Base-by-base conservation (phyloP, 2,113 vertebrate genomes). In the Xerus inauris region DNA sequence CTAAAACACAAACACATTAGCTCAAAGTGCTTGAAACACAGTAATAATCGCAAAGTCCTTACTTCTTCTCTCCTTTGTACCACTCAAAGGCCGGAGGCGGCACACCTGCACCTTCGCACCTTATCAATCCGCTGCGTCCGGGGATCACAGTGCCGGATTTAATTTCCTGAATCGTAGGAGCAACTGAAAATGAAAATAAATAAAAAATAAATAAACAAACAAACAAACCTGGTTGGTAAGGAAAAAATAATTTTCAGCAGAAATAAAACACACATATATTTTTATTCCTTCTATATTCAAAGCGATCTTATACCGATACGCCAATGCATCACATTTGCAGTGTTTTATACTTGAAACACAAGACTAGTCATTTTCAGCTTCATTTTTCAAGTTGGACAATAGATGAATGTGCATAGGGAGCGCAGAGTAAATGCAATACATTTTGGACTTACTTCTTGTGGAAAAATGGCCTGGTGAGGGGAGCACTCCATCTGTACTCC, bases 31-130 rank as follows among this genome's bases (percentile, higher is more conserved):
- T 96, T 35, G 65, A 59, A 81, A 94, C 54, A 69, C 32, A 87
- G 93, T 24, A 54, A 91, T 84, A 85, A 94, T 86, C 91, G 26
- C 77, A 65, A 83, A 94, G 94, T 97, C 98, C 99, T 99, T 99
- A 99, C 99, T 99, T 99, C 98, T 99, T 99, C 95, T 99, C 99
- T 94, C 99, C 99, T 98, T 98, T 99, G 99, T 99, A 99, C 99
- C 99, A 99, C 98, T 99, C 99, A 71, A 99, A 99, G 67, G 97
- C 83, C 2, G 99, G 99, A 96, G 99, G 97, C 59, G 99, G 99
- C 86, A 99, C 99, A 91, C 99, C 99, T 77, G 99, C 99, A 83
- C 99, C 99, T 98, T 99, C 99, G 0, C 99, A 99, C 93, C 99
- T 98, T 94, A 99, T 99, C 98, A 99, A 97, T 87, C 99, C 99